phyloP scores from a whole-genome alignment of 2,888 invertebrate species.

The Cylloceria caligata region DNA sequence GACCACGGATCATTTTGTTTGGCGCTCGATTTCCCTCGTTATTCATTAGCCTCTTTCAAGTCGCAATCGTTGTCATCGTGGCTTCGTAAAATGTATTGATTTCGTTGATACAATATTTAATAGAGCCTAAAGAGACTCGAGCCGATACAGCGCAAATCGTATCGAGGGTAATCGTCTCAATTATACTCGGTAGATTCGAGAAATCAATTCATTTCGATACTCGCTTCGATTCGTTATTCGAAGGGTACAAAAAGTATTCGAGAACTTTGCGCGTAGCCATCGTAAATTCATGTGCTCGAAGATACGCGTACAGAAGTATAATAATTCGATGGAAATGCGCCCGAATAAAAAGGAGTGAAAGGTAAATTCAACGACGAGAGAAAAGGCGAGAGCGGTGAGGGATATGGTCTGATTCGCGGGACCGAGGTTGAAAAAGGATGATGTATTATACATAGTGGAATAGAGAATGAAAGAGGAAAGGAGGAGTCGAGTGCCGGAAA shows the following conservation, averaged over 20 bases:
- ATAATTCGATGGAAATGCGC: constrained; percentile 5
- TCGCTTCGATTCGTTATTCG: not conserved
- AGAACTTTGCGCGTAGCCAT: not conserved
- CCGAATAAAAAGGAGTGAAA: constrained; percentile 12
- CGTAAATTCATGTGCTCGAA: not conserved
- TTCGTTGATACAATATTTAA: not conserved
- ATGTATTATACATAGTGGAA: constrained; percentile 32
- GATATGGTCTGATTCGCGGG: not conserved
- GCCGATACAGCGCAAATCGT: too few relatives aligned
- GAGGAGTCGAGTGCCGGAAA: constrained; percentile 34
- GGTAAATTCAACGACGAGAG: constrained; percentile 4
- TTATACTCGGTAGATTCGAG: too few relatives aligned
- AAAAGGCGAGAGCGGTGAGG: not conserved
- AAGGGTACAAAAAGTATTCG: not conserved
- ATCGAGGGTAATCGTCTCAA: too few relatives aligned
- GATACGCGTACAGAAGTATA: not conserved
- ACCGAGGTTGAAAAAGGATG: constrained; percentile 3
- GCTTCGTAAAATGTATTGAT: not conserved
- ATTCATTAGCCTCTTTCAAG: constrained; percentile 11
- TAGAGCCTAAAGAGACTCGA: too few relatives aligned
- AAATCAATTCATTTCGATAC: not conserved
- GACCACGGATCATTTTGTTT: not conserved
- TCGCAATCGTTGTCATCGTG: not conserved
- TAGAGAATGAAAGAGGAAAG: constrained; percentile 38
- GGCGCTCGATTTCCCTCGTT: not conserved